Conservation (phyloP, 92 coral and sea anemone species). For the Siderastrea siderea region DNA sequence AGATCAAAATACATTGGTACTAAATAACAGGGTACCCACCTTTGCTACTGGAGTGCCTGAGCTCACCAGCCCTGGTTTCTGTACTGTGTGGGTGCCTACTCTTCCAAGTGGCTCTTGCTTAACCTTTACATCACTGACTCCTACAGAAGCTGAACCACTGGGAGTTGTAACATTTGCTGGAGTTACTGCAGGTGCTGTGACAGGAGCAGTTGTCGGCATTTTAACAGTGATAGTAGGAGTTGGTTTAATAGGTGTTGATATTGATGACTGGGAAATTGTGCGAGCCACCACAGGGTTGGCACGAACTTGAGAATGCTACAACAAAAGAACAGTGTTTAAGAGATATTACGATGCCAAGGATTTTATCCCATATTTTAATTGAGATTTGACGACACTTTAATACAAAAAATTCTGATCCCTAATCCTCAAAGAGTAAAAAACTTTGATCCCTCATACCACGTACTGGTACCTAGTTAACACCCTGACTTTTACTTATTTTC, state of each 20-base stretch:
- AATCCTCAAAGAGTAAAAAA: too few species aligned
- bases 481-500: too few species aligned
- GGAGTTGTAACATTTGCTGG: neutral
- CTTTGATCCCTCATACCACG: too few species aligned
- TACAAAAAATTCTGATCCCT: neutral
- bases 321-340: neutral
- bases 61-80: neutral
- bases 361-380: neutral
- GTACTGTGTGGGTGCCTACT: neutral
- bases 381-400: neutral
- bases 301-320: constrained; percentile 69
- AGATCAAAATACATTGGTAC: neutral
- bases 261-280: constrained; percentile 70
- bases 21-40: constrained; percentile 10
- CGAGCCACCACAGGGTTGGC: constrained; percentile 74
- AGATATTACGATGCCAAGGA: neutral
- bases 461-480: too few species aligned
- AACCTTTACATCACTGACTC: neutral
- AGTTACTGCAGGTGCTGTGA: constrained; percentile 17
- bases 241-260: constrained; percentile 49
- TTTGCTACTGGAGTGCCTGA: constrained; percentile 12
- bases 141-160: neutral
- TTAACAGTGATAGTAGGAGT: constrained; percentile 49
- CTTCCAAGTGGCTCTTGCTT: constrained; percentile 17
- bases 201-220: constrained; percentile 29